These are phyloP conservation scores for Polymixis lichenea DNA, from an alignment of 2,888 invertebrate genomes.

Conservation along the genomic window DNA sequence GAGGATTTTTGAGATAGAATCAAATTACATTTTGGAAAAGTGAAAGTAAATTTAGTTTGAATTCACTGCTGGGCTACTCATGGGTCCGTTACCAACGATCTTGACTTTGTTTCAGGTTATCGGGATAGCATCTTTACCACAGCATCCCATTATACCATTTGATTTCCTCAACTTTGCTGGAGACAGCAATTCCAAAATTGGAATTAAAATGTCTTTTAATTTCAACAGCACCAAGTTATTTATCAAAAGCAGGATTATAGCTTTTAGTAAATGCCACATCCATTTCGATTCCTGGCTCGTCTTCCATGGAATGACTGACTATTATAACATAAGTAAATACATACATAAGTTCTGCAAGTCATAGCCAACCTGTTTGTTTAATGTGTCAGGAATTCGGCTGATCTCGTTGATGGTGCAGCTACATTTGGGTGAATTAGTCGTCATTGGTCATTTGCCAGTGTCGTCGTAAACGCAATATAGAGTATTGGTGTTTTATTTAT, in stretches of 20 bases:
- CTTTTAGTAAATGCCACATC: slow-evolving; percentile 56
- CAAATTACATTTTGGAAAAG: not conserved
- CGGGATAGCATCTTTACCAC: not conserved
- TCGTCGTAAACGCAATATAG: too few relatives aligned
- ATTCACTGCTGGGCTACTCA: not conserved
- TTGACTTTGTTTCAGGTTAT: not conserved
- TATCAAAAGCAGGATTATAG: too few relatives aligned
- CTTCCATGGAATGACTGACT: slow-evolving; percentile 56
- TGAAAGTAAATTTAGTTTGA: not conserved
- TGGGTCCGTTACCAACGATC: not conserved
- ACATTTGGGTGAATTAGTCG: slow-evolving; percentile 33
- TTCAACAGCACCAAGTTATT: not conserved
- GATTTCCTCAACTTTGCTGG: not conserved
- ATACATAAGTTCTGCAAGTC: slow-evolving; percentile 66
- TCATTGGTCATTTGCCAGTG: too few relatives aligned
- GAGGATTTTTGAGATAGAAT: not conserved
- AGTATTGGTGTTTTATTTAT: too few relatives aligned
- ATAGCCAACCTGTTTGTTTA: slow-evolving; percentile 64
- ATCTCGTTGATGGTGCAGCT: slow-evolving; percentile 32
- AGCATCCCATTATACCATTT: not conserved
- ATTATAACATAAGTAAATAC: slow-evolving; percentile 70
- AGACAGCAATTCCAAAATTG: not conserved
- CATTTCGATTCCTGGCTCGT: slow-evolving; percentile 24
- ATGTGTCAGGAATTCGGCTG: slow-evolving; percentile 62
- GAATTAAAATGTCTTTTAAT: not conserved